These are phyloP conservation scores for Clarias macrocephalus DNA, from an alignment of 2,113 vertebrate species.

Conservation along the genomic window DNA sequence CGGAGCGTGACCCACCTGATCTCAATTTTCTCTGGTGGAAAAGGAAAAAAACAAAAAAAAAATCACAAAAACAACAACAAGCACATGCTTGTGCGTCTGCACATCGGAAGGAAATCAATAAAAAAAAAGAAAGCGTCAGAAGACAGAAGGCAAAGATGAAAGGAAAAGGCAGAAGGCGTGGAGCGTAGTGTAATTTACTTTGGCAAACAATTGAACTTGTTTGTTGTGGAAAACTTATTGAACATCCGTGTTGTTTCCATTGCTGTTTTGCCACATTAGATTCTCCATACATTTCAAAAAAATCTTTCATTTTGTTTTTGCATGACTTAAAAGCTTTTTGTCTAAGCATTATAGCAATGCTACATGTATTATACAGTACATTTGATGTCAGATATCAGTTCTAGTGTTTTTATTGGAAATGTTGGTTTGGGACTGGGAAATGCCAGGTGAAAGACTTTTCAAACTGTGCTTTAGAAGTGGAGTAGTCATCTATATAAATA, in stretches of 20 bases:
- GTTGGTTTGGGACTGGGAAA: conserved; percentile 4
- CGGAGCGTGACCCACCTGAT: conserved; percentile 67
- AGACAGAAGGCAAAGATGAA: conserved; percentile 63
- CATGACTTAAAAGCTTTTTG: conserved; percentile 3
- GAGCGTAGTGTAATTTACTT: conserved; percentile 53
- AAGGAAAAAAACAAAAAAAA: conserved; percentile 52
- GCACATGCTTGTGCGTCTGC: conserved; percentile 65
- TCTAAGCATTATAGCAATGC: conserved; percentile 3
- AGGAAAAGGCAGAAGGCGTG: conserved; percentile 46
- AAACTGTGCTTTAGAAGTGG: not conserved
- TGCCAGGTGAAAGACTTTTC: not conserved
- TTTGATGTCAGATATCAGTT: conserved; percentile 21
- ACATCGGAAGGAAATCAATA: conserved; percentile 71
- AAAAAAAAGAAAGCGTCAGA: conserved; percentile 51
- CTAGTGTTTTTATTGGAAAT: conserved; percentile 7
- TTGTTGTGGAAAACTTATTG: conserved; percentile 41
- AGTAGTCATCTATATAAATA: too few species aligned
- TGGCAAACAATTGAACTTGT: conserved; percentile 61
- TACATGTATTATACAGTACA: not conserved
- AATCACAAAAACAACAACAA: conserved; percentile 61
- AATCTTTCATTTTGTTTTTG: not conserved
- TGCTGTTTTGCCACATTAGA: conserved; percentile 19
- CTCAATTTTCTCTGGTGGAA: conserved; percentile 69
- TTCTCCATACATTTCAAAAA: conserved; percentile 1
- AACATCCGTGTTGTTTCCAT: conserved; percentile 28